These are phyloP conservation scores for Caiman crocodilus DNA, from an alignment of 2,797 vertebrate genomes.

Conservation along the genomic window DNA sequence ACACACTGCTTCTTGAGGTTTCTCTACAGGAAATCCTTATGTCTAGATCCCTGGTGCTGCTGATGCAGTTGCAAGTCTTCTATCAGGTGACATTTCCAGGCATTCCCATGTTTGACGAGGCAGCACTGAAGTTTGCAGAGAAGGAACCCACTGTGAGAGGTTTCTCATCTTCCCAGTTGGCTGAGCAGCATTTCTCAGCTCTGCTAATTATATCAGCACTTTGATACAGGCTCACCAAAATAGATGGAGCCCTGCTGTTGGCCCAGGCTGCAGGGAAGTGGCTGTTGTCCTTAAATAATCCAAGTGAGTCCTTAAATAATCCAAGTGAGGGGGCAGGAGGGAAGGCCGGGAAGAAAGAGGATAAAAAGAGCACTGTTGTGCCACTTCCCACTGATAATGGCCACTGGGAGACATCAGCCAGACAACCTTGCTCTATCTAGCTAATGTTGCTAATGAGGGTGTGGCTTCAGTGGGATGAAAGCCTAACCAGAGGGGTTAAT, in stretches of 20 bases:
- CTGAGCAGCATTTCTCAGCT: not conserved
- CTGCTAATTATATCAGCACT: conserved; percentile 66
- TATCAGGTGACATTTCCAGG: conserved; percentile 40
- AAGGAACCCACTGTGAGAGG: not conserved
- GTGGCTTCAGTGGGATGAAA: conserved; percentile 50
- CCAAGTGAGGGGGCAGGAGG: conserved; percentile 35
- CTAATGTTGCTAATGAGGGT: conserved; percentile 40
- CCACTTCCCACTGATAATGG: not conserved
- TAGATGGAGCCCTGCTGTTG: conserved; percentile 43
- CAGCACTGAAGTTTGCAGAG: conserved; percentile 20
- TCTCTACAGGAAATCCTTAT: conserved; percentile 42
- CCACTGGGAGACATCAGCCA: not conserved
- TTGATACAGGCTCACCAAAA: conserved; percentile 63
- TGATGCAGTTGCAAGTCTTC: conserved; percentile 5
- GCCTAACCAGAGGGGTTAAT: conserved; percentile 29
- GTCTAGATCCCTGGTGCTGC: not conserved
- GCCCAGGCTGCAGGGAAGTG: conserved; percentile 18
- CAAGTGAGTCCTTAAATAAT: conserved; percentile 57
- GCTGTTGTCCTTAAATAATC: conserved; percentile 11
- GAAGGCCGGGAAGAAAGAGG: not conserved
- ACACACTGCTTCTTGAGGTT: rapidly evolving
- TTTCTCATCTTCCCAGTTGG: conserved; percentile 53
- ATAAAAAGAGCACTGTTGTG: not conserved
- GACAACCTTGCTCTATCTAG: not conserved
- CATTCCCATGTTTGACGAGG: conserved; percentile 10